Percentiles rank a stretch among this genome's conserved stretches.
phyloP scores from a whole-genome alignment of 1,140 invertebrate genomes.

The Psilanteris sp. region DNA sequence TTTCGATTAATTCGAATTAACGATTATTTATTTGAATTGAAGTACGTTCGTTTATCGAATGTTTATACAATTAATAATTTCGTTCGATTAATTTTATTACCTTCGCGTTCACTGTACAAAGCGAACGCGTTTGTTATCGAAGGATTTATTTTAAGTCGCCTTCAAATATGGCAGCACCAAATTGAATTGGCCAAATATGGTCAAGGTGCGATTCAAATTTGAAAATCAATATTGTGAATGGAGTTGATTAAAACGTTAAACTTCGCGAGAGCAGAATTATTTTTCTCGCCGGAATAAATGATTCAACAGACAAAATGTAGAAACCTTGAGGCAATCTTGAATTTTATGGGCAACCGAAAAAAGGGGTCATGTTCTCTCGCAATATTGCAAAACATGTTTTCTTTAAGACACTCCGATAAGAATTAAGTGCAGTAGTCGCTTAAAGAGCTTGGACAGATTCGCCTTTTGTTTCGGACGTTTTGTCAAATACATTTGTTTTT shows the following conservation, averaged over 20 bases:
- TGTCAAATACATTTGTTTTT: no score
- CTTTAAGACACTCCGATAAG: constrained; percentile 57
- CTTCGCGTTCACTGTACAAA: no score
- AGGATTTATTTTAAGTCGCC: no score
- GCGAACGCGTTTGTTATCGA: no score
- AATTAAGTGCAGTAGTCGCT: constrained; percentile 20
- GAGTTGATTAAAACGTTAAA: constrained; percentile 38
- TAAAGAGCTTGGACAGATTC: constrained; percentile 10
- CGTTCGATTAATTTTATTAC: no score
- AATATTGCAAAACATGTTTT: constrained; percentile 59
- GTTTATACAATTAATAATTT: no score
- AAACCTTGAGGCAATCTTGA: constrained; percentile 53
- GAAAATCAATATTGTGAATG: constrained; percentile 10
- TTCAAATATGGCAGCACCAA: constrained; percentile 23
- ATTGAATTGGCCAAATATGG: constrained; percentile 28
- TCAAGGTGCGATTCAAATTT: constrained; percentile 23
- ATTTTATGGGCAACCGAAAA: constrained; percentile 61
- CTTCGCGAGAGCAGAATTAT: constrained; percentile 1
- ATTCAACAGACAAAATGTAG: constrained; percentile 37
- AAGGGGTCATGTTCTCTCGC: constrained; percentile 61
- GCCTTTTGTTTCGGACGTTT: constrained; percentile 2
- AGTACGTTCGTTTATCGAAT: no score
- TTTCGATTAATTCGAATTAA: no score
- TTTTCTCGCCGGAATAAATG: constrained; percentile 32
- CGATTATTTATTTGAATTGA: no score